Conservation (phyloP, 2,797 vertebrate species). For the Enteromius paludinosus region DNA sequence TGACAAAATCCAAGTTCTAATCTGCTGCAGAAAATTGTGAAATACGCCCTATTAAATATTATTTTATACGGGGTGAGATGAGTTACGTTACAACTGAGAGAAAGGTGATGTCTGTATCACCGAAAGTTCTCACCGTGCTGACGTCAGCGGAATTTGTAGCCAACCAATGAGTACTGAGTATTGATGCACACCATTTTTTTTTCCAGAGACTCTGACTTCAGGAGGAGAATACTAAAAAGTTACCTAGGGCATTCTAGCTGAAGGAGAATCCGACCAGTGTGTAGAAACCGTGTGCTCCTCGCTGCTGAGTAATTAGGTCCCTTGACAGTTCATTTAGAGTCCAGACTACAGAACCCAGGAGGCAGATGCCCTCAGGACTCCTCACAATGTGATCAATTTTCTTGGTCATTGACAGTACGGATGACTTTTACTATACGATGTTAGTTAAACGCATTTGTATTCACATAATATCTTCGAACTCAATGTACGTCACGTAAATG, state of each 20-base stretch:
- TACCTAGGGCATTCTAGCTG: conserved; percentile 21
- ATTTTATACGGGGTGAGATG: conserved; percentile 22
- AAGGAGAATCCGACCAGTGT: conserved; percentile 41
- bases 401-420: neutral
- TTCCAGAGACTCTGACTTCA: conserved; percentile 8
- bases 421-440: conserved; percentile 18
- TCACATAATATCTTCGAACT: neutral
- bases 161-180: conserved; percentile 41
- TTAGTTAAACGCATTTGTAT: neutral
- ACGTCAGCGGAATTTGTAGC: conserved; percentile 50
- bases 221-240: conserved; percentile 39
- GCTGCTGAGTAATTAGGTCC: conserved; percentile 62
- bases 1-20: neutral
- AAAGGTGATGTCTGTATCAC: conserved; percentile 24
- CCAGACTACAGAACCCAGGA: conserved; percentile 44
- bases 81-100: conserved; percentile 12
- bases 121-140: conserved; percentile 33
- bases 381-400: neutral
- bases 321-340: conserved; percentile 49
- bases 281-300: conserved; percentile 8
- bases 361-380: conserved; percentile 19
- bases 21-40: neutral
- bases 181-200: conserved; percentile 29
- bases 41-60: neutral
- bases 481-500: neutral